Base-by-base conservation (phyloP, 2,113 vertebrate genomes). In the Tricholaema leucomelas region DNA sequence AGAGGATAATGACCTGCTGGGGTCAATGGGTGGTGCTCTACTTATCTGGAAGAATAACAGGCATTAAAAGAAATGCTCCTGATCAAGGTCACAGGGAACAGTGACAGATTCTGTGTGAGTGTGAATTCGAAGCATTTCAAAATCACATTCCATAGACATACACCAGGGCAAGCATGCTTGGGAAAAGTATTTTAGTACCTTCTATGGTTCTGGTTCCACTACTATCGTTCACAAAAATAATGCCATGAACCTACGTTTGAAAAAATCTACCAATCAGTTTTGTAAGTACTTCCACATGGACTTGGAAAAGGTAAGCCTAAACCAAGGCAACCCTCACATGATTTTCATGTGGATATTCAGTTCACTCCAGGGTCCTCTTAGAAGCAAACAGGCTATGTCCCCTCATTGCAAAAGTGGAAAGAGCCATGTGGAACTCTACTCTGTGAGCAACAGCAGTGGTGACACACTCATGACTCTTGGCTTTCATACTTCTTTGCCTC, bases 41-140 rank as follows among this genome's bases (percentile, higher is more conserved):
- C 92, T 89, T 94, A 80, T 93, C 94, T 92, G 76, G 44, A 81
- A 64, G 65, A 54, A 76, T 25, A 95, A 93, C 80, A 82, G 88
- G 88, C 94, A 94, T 88, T 77, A 94, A 83, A 92, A 89, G 75
- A 94, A 96, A 92, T 48, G 92, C 67, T 94, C 89, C 94, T 88
- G 90, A 95, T 93, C 94, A 96, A 97, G 96, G 96, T 96, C 96
- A 96, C 92, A 93, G 83, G 44, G 94, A 96, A 93, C 0, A 0
- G 85, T 90, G 85, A 94, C 87, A 93, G 92, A 91, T 87, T 65
- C 77, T 60, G 81, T 25, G n/a, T 31, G 65, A 91, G 88, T 94
- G 94, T 74, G 86, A 92, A 93, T 89, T 95, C 67, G 81, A 92
- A 64, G 83, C 95, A 93, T 94, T 96, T 93, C 88, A 96, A 94